Percentiles rank a stretch among this genome's conserved stretches.
phyloP scores from a whole-genome alignment of 1,140 invertebrate species.

The Oppia nitens region DNA sequence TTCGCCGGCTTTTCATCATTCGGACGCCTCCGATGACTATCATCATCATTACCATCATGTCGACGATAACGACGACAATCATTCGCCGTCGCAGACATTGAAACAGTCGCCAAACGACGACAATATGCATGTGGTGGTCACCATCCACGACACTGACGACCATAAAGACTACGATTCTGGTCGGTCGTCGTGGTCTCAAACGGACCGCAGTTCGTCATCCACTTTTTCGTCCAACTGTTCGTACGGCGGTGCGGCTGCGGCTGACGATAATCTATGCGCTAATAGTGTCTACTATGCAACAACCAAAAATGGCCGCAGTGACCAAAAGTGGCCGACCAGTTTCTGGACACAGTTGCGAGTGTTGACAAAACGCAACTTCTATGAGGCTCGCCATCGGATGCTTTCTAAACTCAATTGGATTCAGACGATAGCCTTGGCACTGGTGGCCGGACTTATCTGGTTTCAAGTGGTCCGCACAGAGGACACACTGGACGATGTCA shows the following conservation, averaged over 20 bases:
- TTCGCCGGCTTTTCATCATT: not conserved
- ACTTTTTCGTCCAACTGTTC: constrained; percentile 46
- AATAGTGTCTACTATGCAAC: not conserved
- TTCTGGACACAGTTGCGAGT: constrained; percentile 64
- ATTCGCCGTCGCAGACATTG: not conserved
- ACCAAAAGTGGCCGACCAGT: constrained; percentile 50
- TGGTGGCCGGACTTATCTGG: constrained; percentile 60
- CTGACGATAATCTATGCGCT: not conserved
- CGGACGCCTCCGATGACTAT: not conserved
- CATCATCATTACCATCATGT: not conserved
- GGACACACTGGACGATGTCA: constrained; percentile 54
- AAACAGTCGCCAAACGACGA: not conserved
- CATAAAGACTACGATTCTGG: constrained; percentile 38
- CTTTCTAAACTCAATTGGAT: constrained; percentile 62
- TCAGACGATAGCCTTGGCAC: constrained; percentile 51
- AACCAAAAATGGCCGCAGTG: too few species aligned
- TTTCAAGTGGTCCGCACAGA: constrained; percentile 55
- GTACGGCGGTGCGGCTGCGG: not conserved
- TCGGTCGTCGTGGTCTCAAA: constrained; percentile 46
- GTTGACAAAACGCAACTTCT: constrained; percentile 57
- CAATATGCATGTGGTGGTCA: not conserved
- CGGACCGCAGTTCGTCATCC: constrained; percentile 41
- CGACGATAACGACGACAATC: not conserved
- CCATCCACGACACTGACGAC: not conserved
- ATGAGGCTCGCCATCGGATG: constrained; percentile 56